Base-by-base conservation (phyloP, 2,888 invertebrate genomes). In the Platynereis dumerilii region DNA sequence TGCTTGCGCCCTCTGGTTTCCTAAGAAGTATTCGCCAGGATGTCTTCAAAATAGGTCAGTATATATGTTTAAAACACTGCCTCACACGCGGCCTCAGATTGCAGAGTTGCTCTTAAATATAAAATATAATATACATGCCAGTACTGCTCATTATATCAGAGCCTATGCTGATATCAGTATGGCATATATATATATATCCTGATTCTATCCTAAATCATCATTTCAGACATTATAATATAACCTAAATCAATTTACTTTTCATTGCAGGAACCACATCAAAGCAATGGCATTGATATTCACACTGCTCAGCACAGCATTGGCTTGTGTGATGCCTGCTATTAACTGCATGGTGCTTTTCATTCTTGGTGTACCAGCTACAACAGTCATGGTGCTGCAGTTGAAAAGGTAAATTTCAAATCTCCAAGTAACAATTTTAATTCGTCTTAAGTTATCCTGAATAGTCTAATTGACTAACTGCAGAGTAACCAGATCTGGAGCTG, bases 331-430 rank as follows among this genome's bases (percentile, higher is more conserved):
- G 81, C 92, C 92, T 5, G 90, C 89, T n/a, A 87, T 91, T 48
- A 92, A 92, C 83, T 92, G 92, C 27, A 92, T 92, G 83, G 92
- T 90, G 22, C 84, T 92, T 68, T 92, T 92, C 91, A 87, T 87
- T 22, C 86, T 92, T 67, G 88, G 89, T 52, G 82, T 91, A 27
- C 92, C 92, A 53, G 88, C 91, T 12, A 87, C 91, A 74, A 84
- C 87, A 58, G 87, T 91, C 75, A 84, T 92, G 75, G 87, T 88
- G 75, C 84, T 87, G 61, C 91, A 92, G 84, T 81, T 92, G 42
- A 87, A 87, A 78, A 88, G 88, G 92, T 92, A 86, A 80, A 83
- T 39, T 34, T 12, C n/a, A n/a, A n/a, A n/a, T n/a, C n/a, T n/a
- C n/a, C n/a, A n/a, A n/a, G n/a, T n/a, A n/a, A 60, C 7, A 7